Base-by-base conservation (phyloP, 2,888 invertebrate genomes). In the Ennomos quercinarius region DNA sequence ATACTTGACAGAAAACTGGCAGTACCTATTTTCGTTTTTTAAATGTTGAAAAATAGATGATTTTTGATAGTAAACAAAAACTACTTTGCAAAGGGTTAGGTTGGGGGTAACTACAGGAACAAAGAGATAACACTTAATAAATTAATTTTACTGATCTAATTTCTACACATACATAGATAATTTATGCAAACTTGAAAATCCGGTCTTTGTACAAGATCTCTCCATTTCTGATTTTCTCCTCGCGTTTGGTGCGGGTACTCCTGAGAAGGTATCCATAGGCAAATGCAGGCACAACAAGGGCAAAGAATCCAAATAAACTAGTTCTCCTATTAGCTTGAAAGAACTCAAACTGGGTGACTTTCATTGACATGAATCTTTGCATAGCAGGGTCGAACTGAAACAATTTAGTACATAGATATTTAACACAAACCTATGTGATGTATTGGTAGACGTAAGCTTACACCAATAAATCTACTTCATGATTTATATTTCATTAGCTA, bases 331-430 rank as follows among this genome's bases (percentile, higher is more conserved):
- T 95, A 0, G 96, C 94, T 75, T 93, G 94, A 78, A 97, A 97
- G 75, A 94, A 90, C 0, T 96, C 95, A 64, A 91, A 94, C 50
- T 94, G 87, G 8, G 93, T 94, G 0, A 94, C 94, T 81, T 94
- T 94, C 95, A 97, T 94, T 0, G 97, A 94, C 78, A 95, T 90
- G 78, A 94, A 97, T 52, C 96, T 94, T 73, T 96, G 95, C 3
- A 97, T 68, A 9, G 95, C 96, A n/a, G 95, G 88, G 84, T 98
- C 98, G 81, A 97, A 96, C 98, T 98, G 87, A 68, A 94, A 94
- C 71, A 72, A 27, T 27, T 27, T 27, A 27, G 27, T 27, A 27
- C 27, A 5, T 27, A 17, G 17, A 3, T 17, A 27, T 27, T 27
- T 27, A 27, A 27, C 6, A 27, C 27, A 27, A 27, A 27, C 6